phyloP scores from a whole-genome alignment of 2,888 invertebrate species.

The Oasisia sp. region DNA sequence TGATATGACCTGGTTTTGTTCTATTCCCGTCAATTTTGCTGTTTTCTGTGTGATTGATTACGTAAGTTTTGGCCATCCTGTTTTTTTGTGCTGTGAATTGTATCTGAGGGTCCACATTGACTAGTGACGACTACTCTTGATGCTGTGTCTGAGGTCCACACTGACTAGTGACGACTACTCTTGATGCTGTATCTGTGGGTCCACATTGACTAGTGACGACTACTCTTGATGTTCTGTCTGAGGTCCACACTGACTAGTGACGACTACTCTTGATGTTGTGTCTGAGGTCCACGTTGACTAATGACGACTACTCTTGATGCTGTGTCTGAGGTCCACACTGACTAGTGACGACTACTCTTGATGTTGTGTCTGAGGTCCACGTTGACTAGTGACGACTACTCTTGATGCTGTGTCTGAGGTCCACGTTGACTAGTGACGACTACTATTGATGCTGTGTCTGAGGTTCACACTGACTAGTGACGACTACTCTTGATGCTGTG shows the following conservation, averaged over 20 bases:
- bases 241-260: background rate
- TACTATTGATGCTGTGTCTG: background rate
- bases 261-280: background rate
- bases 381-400: background rate
- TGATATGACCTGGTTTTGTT: background rate
- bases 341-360: background rate
- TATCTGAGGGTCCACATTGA: too few species aligned
- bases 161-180: background rate
- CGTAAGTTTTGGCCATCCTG: background rate
- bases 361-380: background rate
- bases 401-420: background rate
- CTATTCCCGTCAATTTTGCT: background rate
- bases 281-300: background rate
- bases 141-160: too few species aligned
- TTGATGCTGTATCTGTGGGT: background rate
- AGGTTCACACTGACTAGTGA: background rate
- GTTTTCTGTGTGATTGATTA: background rate
- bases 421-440: background rate
- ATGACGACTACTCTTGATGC: background rate
- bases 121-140: too few species aligned
- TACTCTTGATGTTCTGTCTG: background rate
- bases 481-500: background rate
- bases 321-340: background rate
- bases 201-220: background rate
- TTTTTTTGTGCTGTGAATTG: too few species aligned